Base-by-base conservation (phyloP, 2,113 vertebrate genomes). In the Macquaria ambigua region DNA sequence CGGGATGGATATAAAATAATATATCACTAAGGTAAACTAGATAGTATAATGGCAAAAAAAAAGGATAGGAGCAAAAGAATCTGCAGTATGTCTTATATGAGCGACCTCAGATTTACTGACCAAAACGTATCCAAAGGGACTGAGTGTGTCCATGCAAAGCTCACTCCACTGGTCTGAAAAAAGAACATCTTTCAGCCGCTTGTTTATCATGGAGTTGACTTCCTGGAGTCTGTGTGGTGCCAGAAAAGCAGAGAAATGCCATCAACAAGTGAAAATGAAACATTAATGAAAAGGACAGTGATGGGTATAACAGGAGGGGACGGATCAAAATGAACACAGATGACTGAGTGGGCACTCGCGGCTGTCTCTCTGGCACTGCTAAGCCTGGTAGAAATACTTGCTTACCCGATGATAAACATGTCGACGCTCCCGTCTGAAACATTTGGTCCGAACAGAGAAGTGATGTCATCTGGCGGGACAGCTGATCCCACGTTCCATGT, bases 161-260 rank as follows among this genome's bases (percentile, higher is more conserved):
- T 99, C 98, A 0, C 96, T 99, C 98, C 98, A 99, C 92, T 98
- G 97, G 92, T 99, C 98, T 0, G 97, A 97, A 89, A 99, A 99
- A n/a, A 99, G 96, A 34, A 94, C 98, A 43, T 99, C 98, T 92
- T 99, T 99, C 88, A 99, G 96, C 39, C 98, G 93, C 90, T 98
- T 97, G 94, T 98, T 99, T 90, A 99, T 97, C 97, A 98, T 99
- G 71, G 97, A 99, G 87, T 99, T 99, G 79, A 99, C 97, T 92
- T 99, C 98, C 90, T 99, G 98, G 81, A 99, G 93, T 89, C 98
- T 99, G 91, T 53, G 74, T 8, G 25, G 68, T 72, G 56, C 56
- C 73, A 85, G 43, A 82, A 79, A 86, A 74, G 69, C 18, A 83
- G 72, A 87, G 74, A 83, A 78, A 62, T 21, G 61, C 64, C 48